These are phyloP conservation scores for Pseudolaguvia tuberculata DNA, from an alignment of 2,113 vertebrate genomes.

Conservation along the genomic window DNA sequence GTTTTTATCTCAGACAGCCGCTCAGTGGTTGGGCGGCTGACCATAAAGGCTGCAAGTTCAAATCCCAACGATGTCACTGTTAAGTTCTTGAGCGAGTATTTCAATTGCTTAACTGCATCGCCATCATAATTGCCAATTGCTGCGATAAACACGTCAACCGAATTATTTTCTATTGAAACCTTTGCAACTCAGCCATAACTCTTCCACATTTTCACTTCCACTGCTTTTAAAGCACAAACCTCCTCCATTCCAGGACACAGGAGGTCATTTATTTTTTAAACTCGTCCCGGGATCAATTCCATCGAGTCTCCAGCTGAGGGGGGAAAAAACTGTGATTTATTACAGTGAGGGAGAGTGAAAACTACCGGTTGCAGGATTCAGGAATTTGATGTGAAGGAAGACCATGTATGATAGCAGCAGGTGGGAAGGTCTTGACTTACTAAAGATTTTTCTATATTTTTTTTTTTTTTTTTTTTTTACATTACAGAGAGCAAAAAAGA, in stretches of 20 bases:
- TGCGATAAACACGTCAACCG: not conserved
- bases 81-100: not conserved
- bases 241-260: conserved; percentile 14
- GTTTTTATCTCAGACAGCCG: not conserved
- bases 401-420: conserved; percentile 33
- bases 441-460: conserved; percentile 24
- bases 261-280: conserved; percentile 17
- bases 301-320: conserved; percentile 13
- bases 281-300: conserved; percentile 12
- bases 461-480: conserved; percentile 2
- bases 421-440: conserved; percentile 39
- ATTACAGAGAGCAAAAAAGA: not conserved
- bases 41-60: not conserved
- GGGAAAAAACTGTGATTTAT: conserved; percentile 31
- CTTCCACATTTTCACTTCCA: not conserved
- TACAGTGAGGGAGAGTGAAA: conserved; percentile 20
- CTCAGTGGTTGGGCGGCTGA: not conserved
- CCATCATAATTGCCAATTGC: not conserved
- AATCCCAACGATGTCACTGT: not conserved
- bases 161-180: not conserved
- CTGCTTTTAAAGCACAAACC: not conserved
- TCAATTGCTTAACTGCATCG: too few species aligned
- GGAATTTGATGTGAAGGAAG: conserved; percentile 28
- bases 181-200: conserved; percentile 3
- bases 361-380: conserved; percentile 33